phyloP scores from a whole-genome alignment of 2,797 vertebrate genomes.

The Hydrophis major region DNA sequence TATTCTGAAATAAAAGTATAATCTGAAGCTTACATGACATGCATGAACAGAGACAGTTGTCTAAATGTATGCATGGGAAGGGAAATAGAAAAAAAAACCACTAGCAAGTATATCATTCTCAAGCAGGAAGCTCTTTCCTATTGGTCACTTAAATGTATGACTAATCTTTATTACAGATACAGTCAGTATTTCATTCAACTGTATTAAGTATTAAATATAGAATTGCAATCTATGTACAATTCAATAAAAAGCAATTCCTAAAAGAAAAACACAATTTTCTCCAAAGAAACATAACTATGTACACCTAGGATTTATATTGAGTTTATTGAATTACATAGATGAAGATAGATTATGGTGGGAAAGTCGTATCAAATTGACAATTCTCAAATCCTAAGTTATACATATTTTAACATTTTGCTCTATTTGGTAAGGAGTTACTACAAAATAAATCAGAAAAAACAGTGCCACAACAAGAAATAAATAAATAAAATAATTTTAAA shows the following conservation, averaged over 20 bases:
- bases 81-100: no score
- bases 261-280: background rate
- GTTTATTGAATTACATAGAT: background rate
- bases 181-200: background rate
- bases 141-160: background rate
- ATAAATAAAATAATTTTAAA: background rate
- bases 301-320: background rate
- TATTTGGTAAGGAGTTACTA: background rate
- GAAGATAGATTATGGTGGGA: background rate
- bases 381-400: background rate
- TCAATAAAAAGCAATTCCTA: background rate
- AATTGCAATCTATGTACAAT: background rate
- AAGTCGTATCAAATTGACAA: background rate
- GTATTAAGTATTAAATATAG: background rate
- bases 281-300: background rate
- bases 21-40: background rate
- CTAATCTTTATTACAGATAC: background rate
- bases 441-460: background rate
- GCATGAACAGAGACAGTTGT: background rate
- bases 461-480: background rate
- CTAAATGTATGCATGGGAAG: background rate
- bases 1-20: background rate
- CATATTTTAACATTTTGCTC: background rate
- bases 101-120: background rate
- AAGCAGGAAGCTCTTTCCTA: background rate